These are phyloP conservation scores for Calephelis virginiensis DNA, from an alignment of 1,140 invertebrate species.

Conservation along the genomic window DNA sequence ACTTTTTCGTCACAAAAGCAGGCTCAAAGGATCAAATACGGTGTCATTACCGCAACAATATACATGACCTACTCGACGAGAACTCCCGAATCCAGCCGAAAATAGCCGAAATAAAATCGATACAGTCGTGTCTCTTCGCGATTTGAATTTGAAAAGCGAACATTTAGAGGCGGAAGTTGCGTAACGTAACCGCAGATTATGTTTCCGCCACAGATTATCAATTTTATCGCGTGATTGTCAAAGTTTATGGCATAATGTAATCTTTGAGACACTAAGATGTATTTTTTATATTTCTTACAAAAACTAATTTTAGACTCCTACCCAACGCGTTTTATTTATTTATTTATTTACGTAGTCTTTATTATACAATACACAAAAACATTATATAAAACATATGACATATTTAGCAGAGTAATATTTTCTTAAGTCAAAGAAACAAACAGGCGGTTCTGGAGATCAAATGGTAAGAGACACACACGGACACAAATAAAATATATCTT, in stretches of 20 bases:
- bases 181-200: constrained; percentile 15
- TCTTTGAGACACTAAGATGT: too few species aligned
- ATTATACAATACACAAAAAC: too few species aligned
- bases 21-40: constrained; percentile 11
- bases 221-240: constrained; percentile 9
- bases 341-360: too few species aligned
- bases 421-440: too few species aligned
- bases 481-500: too few species aligned
- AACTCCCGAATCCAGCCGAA: constrained; percentile 5
- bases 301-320: too few species aligned
- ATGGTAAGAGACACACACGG: too few species aligned
- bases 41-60: constrained; percentile 8
- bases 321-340: too few species aligned
- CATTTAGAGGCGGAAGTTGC: constrained; percentile 10
- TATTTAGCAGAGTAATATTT: too few species aligned
- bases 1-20: not conserved
- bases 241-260: not conserved
- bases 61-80: constrained; percentile 15
- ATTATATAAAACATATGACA: too few species aligned
- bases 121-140: constrained; percentile 16
- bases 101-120: constrained; percentile 16
- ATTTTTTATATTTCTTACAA: too few species aligned
- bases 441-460: too few species aligned
- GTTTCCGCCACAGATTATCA: constrained; percentile 12
- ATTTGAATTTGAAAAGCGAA: constrained; percentile 18